These are phyloP conservation scores for Perccottus glenii DNA, from an alignment of 2,113 vertebrate genomes.

Conservation along the genomic window DNA sequence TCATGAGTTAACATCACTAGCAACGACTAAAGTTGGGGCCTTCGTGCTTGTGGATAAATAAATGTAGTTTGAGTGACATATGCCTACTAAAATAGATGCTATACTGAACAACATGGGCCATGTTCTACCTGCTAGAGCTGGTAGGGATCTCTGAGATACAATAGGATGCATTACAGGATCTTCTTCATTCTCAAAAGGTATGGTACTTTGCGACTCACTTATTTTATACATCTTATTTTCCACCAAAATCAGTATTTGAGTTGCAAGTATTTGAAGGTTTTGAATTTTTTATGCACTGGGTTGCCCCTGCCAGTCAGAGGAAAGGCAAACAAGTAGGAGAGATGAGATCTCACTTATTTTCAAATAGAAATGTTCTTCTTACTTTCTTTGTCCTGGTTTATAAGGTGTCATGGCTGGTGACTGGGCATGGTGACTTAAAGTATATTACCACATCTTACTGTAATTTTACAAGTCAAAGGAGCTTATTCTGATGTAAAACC, in stretches of 20 bases:
- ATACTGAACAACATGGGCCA: too few species aligned
- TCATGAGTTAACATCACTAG: too few species aligned
- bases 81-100: too few species aligned
- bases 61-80: too few species aligned
- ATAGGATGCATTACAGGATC: too few species aligned
- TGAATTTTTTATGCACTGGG: neutral
- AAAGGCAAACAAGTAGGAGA: neutral
- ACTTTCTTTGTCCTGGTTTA: constrained; percentile 8
- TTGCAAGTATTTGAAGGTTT: neutral
- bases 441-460: constrained; percentile 3
- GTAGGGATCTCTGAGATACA: too few species aligned
- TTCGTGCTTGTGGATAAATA: too few species aligned
- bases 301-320: neutral
- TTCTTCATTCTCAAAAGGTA: too few species aligned
- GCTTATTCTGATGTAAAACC: constrained; percentile 32
- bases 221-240: neutral
- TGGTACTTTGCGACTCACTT: neutral
- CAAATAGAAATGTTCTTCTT: neutral
- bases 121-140: too few species aligned
- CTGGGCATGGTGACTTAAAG: neutral
- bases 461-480: constrained; percentile 8
- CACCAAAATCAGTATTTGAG: neutral
- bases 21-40: too few species aligned
- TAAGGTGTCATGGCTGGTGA: neutral
- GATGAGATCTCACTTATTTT: constrained; percentile 9